Percentiles rank a stretch among this genome's conserved stretches.
Evolutionary conservation across 2,113 vertebrate genomes (phyloP).

Genomic region (Hystrix brachyura): DNA sequence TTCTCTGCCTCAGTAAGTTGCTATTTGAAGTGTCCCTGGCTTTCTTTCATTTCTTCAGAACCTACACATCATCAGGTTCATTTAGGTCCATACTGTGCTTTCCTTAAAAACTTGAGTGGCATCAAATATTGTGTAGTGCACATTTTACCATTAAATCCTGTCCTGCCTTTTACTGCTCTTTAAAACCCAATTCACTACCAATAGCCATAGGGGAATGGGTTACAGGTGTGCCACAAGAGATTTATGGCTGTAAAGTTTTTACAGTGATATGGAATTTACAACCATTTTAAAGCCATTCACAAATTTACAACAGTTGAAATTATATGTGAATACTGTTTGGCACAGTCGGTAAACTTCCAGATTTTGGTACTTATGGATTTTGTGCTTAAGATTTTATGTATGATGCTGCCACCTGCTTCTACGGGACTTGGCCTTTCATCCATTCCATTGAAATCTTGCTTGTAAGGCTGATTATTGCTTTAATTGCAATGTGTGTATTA

Average conservation of each 20-base stretch:
- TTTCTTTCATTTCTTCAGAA: slow-evolving; percentile 37
- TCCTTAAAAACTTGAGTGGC: not conserved
- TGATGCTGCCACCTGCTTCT: not conserved
- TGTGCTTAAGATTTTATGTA: slow-evolving; percentile 39
- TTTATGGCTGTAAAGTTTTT: slow-evolving; percentile 34
- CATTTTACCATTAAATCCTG: not conserved
- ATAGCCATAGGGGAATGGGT: not conserved
- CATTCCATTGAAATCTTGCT: not conserved
- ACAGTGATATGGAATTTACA: slow-evolving; percentile 39
- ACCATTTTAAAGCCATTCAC: slow-evolving; percentile 51
- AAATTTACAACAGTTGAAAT: slow-evolving; percentile 42
- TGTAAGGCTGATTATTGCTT: slow-evolving; percentile 14
- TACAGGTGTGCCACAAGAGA: not conserved
- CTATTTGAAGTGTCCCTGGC: not conserved
- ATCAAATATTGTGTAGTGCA: not conserved
- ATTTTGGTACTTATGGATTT: slow-evolving; percentile 54
- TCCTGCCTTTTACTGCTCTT: not conserved
- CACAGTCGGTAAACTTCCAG: slow-evolving; percentile 57
- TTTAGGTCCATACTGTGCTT: not conserved
- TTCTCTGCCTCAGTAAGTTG: not conserved
- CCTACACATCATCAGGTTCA: not conserved
- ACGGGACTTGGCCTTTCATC: not conserved
- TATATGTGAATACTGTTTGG: slow-evolving; percentile 43
- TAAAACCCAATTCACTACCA: not conserved
- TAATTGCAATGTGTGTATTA: slow-evolving; percentile 4